phyloP scores from a whole-genome alignment of 30 jellyfish, hydroid and myxozoan species.

The Turritopsis dohrnii region DNA sequence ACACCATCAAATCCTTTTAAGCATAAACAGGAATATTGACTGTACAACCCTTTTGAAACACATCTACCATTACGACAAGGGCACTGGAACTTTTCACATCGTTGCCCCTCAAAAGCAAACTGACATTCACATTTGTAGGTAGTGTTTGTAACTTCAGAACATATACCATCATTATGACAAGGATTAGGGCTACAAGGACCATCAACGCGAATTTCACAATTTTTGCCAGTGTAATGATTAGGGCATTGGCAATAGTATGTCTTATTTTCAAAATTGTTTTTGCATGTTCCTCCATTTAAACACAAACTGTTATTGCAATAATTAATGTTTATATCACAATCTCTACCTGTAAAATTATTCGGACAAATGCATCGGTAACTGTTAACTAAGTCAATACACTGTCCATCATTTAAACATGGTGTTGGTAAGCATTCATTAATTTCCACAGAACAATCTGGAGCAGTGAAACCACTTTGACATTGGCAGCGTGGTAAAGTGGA shows the following conservation, averaged over 20 bases:
- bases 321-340: constrained; percentile 53
- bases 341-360: constrained; percentile 59
- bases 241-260: constrained; percentile 57
- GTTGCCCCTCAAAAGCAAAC: constrained; percentile 63
- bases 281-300: constrained; percentile 64
- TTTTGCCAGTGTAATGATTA: constrained; percentile 42
- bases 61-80: constrained; percentile 76
- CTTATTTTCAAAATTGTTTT: constrained; percentile 32
- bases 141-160: not conserved
- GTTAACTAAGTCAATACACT: constrained; percentile 44
- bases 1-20: constrained; percentile 54
- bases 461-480: constrained; percentile 37
- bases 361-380: constrained; percentile 52
- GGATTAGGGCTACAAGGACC: constrained; percentile 16
- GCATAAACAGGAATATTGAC: constrained; percentile 51
- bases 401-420: constrained; percentile 54
- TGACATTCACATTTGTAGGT: constrained; percentile 48
- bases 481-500: not conserved
- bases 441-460: constrained; percentile 26
- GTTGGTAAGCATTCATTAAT: constrained; percentile 31
- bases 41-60: constrained; percentile 37
- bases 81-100: constrained; percentile 51
- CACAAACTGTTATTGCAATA: constrained; percentile 71
- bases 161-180: constrained; percentile 2
- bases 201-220: constrained; percentile 36